Conservation (phyloP, 2,888 invertebrate species). For the Drosophila birchii region DNA sequence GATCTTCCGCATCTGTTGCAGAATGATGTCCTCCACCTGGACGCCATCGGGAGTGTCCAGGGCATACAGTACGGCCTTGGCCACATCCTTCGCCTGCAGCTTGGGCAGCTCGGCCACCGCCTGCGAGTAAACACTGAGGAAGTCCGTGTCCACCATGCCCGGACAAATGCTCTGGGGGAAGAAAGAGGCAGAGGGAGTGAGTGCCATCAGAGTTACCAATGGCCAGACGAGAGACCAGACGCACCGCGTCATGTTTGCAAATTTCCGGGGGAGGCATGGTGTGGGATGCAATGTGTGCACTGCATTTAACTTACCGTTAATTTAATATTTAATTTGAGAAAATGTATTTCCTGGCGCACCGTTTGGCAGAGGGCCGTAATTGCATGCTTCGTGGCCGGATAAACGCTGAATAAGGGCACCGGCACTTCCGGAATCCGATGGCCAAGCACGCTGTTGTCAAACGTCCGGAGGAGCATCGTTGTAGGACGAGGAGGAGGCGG, state of each 20-base stretch:
- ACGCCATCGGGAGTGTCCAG: constrained; percentile 87
- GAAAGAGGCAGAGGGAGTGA: constrained; percentile 27
- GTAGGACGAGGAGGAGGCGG: too few relatives aligned
- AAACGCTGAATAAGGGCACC: constrained; percentile 86
- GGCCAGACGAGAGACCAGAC: constrained; percentile 7
- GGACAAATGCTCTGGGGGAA: constrained; percentile 87
- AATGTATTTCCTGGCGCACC: constrained; percentile 86
- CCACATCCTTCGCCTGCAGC: constrained; percentile 87
- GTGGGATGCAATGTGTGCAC: constrained; percentile 55
- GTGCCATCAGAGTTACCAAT: constrained; percentile 42
- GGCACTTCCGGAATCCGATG: constrained; percentile 85
- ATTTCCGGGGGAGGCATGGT: constrained; percentile 1
- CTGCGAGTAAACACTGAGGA: constrained; percentile 84
- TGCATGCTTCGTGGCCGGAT: constrained; percentile 87
- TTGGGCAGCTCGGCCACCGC: constrained; percentile 83
- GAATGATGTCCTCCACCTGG: constrained; percentile 85
- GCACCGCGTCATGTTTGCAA: constrained; percentile 34
- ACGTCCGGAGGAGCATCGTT: constrained; percentile 20
- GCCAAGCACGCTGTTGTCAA: constrained; percentile 83
- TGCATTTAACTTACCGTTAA: constrained; percentile 84
- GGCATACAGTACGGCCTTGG: constrained; percentile 87
- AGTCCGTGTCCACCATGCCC: constrained; percentile 87
- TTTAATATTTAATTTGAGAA: constrained; percentile 85
- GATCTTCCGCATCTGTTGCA: constrained; percentile 81
- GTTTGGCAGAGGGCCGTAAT: constrained; percentile 87